Conservation (phyloP, 2,113 vertebrate species). For the Ochotona curzoniae region DNA sequence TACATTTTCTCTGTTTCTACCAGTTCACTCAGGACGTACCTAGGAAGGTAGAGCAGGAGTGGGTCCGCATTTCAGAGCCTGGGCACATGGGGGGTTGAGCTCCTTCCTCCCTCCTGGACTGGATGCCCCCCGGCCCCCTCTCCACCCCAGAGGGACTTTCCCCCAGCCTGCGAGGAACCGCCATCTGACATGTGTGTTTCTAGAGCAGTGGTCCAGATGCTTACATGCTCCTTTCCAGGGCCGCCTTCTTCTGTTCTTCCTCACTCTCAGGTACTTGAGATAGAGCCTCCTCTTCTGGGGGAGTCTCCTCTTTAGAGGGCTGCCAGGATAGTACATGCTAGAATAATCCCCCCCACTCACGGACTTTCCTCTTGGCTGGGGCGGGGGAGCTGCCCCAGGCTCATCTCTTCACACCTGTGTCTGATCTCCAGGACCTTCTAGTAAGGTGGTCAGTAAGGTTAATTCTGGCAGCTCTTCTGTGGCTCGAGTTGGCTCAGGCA, state of each 20-base stretch:
- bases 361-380: not conserved
- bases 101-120: not conserved
- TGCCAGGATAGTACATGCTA: conserved; percentile 74
- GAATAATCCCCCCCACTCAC: not conserved
- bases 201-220: conserved; percentile 65
- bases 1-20: conserved; percentile 95
- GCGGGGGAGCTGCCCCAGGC: not conserved
- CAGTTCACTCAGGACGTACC: conserved; percentile 94
- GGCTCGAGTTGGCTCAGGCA: conserved; percentile 69
- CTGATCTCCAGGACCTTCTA: conserved; percentile 63
- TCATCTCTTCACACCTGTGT: conserved; percentile 60
- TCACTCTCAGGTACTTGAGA: conserved; percentile 88
- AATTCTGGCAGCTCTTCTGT: conserved; percentile 74
- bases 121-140: conserved; percentile 9
- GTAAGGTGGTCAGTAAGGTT: conserved; percentile 74
- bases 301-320: conserved; percentile 88
- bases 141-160: not conserved
- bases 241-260: conserved; percentile 90
- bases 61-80: not conserved
- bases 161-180: not conserved
- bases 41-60: conserved; percentile 67
- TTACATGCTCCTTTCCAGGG: conserved; percentile 95
- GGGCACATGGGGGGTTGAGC: not conserved
- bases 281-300: conserved; percentile 87
- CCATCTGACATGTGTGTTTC: not conserved